Conservation (phyloP, 2,888 invertebrate genomes). For the Ornithoptera alexandrae region DNA sequence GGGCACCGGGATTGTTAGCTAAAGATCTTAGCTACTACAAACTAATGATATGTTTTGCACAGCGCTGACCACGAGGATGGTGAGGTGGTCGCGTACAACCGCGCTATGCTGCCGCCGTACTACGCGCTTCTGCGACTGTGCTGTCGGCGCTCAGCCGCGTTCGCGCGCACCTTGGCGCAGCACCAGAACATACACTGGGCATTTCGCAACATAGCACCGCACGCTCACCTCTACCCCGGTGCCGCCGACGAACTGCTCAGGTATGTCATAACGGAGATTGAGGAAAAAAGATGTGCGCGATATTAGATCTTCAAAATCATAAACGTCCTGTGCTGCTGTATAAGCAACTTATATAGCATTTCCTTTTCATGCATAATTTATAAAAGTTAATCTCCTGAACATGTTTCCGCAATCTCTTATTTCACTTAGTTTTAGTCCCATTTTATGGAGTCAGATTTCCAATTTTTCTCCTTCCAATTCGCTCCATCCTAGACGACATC, state of each 20-base stretch:
- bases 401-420: too few relatives aligned
- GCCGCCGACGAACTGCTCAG: conserved; percentile 96
- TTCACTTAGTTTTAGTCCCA: too few relatives aligned
- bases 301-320: too few relatives aligned
- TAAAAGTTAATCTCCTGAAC: too few relatives aligned
- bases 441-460: too few relatives aligned
- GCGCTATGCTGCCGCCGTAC: conserved; percentile 95
- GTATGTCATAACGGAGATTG: conserved; percentile 37
- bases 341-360: too few relatives aligned
- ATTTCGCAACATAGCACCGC: conserved; percentile 97
- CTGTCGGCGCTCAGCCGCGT: conserved; percentile 92
- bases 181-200: conserved; percentile 99
- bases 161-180: conserved; percentile 91
- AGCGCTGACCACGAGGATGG: conserved; percentile 98
- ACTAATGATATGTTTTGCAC: conserved; percentile 24
- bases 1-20: too few relatives aligned
- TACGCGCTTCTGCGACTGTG: conserved; percentile 93
- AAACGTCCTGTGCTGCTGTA: too few relatives aligned
- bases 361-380: too few relatives aligned
- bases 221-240: conserved; percentile 94
- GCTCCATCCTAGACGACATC: too few relatives aligned
- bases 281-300: too few relatives aligned
- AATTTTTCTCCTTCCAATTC: too few relatives aligned
- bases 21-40: neutral
- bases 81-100: conserved; percentile 95